phyloP scores from a whole-genome alignment of 2,888 invertebrate species.

The Iselma pallidipennis region DNA sequence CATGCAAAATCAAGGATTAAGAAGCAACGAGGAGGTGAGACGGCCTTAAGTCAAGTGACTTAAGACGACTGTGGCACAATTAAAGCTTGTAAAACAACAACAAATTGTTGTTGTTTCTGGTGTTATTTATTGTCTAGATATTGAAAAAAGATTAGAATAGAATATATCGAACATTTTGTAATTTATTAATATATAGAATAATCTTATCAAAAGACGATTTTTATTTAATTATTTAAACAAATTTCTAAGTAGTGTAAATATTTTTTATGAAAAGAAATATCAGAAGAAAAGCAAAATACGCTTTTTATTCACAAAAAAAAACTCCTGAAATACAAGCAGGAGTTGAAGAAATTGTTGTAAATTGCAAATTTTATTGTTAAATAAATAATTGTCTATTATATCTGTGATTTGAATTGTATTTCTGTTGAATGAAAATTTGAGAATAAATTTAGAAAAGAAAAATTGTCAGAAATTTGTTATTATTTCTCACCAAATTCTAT shows the following conservation, averaged over 20 bases:
- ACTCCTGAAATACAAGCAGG: background rate
- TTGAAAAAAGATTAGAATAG: no score
- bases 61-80: no score
- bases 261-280: background rate
- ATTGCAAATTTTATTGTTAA: constrained; percentile 3
- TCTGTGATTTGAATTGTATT: constrained; percentile 20
- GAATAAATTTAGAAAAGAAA: background rate
- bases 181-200: no score
- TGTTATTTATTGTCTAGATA: no score
- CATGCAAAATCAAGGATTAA: no score
- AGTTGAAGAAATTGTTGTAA: constrained; percentile 10
- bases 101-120: no score
- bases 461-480: background rate
- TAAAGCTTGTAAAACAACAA: no score
- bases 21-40: no score
- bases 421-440: constrained; percentile 6
- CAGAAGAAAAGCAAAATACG: constrained; percentile 20
- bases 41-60: no score
- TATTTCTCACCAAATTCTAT: background rate
- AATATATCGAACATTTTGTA: no score
- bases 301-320: constrained; percentile 15
- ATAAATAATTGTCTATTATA: constrained; percentile 13
- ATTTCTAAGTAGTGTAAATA: constrained; percentile 7
- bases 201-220: constrained; percentile 2
- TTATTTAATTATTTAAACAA: background rate